Evolutionary conservation across 2,113 vertebrate genomes (phyloP).

Genomic region (Rattus norvegicus): GRCr8 NC_086029.1:79473501-79474000

Average conservation of each 20-base stretch:
- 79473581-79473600: background rate
- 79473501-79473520: background rate
- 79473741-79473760: background rate
- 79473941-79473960: background rate
- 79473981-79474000: background rate
- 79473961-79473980: background rate
- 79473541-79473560: background rate
- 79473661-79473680: background rate
- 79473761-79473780: background rate
- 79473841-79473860: background rate
- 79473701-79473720: background rate
- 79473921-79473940: background rate
- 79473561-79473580: background rate
- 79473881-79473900: background rate
- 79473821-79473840: background rate
- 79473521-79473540: background rate
- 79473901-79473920: background rate
- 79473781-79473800: conserved; percentile 24
- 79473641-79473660: background rate
- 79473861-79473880: background rate
- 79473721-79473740: background rate
- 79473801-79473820: background rate
- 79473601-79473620: background rate
- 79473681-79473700: background rate
- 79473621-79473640: background rate